phyloP scores from a whole-genome alignment of 2,888 invertebrate genomes.

The Eilema caniola region DNA sequence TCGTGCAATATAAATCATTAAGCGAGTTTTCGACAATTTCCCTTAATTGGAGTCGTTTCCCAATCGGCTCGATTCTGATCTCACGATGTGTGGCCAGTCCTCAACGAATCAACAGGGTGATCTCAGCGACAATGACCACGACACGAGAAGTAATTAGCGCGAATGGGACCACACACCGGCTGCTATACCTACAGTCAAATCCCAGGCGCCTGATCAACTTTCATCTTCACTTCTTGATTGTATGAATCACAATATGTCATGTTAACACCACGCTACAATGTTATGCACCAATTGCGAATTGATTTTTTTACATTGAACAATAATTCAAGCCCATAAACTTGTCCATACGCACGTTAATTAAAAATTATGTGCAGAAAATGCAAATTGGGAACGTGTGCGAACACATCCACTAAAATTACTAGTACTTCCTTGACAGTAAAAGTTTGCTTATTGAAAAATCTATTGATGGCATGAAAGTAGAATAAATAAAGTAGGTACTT shows the following conservation, averaged over 20 bases:
- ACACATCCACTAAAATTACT: not conserved
- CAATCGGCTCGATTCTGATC: constrained; percentile 72
- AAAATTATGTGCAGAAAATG: not conserved
- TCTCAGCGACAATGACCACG: constrained; percentile 70
- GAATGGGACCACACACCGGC: constrained; percentile 71
- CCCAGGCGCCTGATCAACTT: constrained; percentile 63
- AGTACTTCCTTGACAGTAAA: not conserved
- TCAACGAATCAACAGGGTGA: constrained; percentile 70
- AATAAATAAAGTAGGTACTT: no score
- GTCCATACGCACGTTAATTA: not conserved
- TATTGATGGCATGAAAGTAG: not conserved
- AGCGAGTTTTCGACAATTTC: constrained; percentile 72
- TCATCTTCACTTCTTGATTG: constrained; percentile 70
- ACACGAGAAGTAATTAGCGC: constrained; percentile 67
- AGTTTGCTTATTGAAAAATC: not conserved
- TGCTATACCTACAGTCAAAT: constrained; percentile 53
- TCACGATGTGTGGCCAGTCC: constrained; percentile 62
- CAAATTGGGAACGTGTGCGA: not conserved
- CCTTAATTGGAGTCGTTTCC: constrained; percentile 78
- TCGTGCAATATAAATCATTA: constrained; percentile 69
- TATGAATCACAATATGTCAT: constrained; percentile 65
- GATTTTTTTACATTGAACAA: constrained; percentile 10
- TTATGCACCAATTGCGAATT: not conserved
- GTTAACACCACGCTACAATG: constrained; percentile 39
- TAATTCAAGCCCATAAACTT: constrained; percentile 6